These are phyloP conservation scores for Podarcis lilfordi DNA, from an alignment of 2,797 vertebrate species.

Conservation along the genomic window DNA sequence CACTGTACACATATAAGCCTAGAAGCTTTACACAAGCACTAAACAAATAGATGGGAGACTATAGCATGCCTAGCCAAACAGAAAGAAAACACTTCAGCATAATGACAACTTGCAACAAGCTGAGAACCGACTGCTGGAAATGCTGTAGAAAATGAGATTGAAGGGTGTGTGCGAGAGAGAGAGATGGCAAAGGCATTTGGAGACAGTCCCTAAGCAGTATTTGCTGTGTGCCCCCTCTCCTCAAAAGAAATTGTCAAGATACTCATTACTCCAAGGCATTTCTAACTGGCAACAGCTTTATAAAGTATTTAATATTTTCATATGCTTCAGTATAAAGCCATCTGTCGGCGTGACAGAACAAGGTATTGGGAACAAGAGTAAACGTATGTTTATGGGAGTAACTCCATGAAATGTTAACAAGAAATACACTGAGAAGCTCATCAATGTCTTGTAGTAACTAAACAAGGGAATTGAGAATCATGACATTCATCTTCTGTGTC, in stretches of 20 bases:
- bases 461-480: slow-evolving; percentile 45
- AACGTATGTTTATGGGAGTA: slow-evolving; percentile 71
- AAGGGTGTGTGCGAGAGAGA: not conserved
- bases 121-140: not conserved
- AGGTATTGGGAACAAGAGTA: slow-evolving; percentile 70
- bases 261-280: slow-evolving; percentile 50
- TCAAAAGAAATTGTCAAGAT: slow-evolving; percentile 1
- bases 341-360: slow-evolving; percentile 73
- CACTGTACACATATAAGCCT: not conserved
- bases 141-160: not conserved
- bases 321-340: slow-evolving; percentile 76
- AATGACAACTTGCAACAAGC: not conserved
- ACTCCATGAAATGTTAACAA: slow-evolving; percentile 62
- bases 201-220: not conserved
- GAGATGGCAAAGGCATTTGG: not conserved
- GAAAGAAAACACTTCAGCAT: not conserved
- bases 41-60: not conserved
- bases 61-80: not conserved
- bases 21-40: not conserved
- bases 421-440: slow-evolving; percentile 43
- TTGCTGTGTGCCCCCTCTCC: not conserved
- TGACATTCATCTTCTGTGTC: slow-evolving; percentile 41
- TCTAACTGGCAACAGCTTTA: slow-evolving; percentile 61
- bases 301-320: slow-evolving; percentile 78
- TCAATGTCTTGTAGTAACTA: slow-evolving; percentile 42